Evolutionary conservation across 2,113 vertebrate species (phyloP).

Genomic region (Scomber scombrus): DNA sequence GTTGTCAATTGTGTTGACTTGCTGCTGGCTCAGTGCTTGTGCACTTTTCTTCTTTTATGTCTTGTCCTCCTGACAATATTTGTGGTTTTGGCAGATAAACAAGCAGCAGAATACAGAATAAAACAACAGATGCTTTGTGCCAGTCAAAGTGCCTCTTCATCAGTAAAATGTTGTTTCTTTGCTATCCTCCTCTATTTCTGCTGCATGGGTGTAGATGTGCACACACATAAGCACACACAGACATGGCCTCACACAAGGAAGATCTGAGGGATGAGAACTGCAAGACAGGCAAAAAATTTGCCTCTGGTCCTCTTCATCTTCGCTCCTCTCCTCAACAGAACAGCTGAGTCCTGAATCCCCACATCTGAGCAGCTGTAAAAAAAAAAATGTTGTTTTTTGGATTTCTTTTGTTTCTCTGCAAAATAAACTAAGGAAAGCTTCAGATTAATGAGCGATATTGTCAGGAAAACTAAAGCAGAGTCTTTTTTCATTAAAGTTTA

Average conservation of each 20-base stretch:
- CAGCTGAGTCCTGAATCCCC: constrained; percentile 40
- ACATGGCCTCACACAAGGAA: constrained; percentile 41
- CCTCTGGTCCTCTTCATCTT: constrained; percentile 70
- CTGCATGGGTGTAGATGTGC: constrained; percentile 16
- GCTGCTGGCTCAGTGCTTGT: constrained; percentile 56
- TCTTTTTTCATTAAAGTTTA: neutral
- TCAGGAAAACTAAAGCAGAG: neutral
- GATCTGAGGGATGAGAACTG: constrained; percentile 66
- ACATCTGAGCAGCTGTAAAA: constrained; percentile 40
- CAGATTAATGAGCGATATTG: neutral
- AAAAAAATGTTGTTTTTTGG: constrained; percentile 19
- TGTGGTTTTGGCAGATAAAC: constrained; percentile 64
- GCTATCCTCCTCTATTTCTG: constrained; percentile 14
- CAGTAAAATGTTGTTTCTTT: constrained; percentile 66
- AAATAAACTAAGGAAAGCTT: neutral
- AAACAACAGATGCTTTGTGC: constrained; percentile 71
- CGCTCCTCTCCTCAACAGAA: constrained; percentile 32
- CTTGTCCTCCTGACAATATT: constrained; percentile 55
- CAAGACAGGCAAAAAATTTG: constrained; percentile 69
- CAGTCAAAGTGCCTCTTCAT: constrained; percentile 64
- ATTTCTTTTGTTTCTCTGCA: constrained; percentile 18
- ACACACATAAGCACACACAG: constrained; percentile 28
- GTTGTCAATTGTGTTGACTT: constrained; percentile 57
- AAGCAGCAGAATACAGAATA: constrained; percentile 56
- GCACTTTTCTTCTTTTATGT: constrained; percentile 53